Base-by-base conservation (phyloP, 1,140 invertebrate genomes). In the Saxidomus purpurata region DNA sequence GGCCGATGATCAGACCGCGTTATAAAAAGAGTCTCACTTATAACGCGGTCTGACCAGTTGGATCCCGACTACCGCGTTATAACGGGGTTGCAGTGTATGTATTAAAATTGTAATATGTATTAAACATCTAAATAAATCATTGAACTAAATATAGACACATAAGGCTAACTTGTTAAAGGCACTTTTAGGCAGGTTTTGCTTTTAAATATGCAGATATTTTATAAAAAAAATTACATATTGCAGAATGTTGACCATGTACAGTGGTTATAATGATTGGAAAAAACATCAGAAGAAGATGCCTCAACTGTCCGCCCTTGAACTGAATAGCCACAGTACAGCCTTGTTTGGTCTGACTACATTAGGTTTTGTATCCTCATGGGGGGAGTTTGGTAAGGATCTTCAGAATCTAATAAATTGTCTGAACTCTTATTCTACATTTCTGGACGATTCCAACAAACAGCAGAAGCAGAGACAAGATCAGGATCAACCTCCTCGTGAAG, bases 21-120 rank as follows among this genome's bases (percentile, higher is more conserved):
- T n/a, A n/a, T n/a, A n/a, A n/a, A n/a, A n/a, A n/a, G n/a, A n/a
- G n/a, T n/a, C n/a, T n/a, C n/a, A n/a, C n/a, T n/a, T n/a, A n/a
- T n/a, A n/a, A n/a, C n/a, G n/a, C n/a, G n/a, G n/a, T n/a, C n/a
- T n/a, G n/a, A n/a, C n/a, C n/a, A n/a, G n/a, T n/a, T n/a, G n/a
- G n/a, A n/a, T n/a, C n/a, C n/a, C n/a, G n/a, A n/a, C n/a, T n/a
- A n/a, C n/a, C n/a, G n/a, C n/a, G n/a, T n/a, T n/a, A n/a, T n/a
- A n/a, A n/a, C n/a, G n/a, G n/a, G n/a, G n/a, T n/a, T n/a, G n/a
- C n/a, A n/a, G n/a, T n/a, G n/a, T n/a, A 67, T 67, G 61, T 67
- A 67, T 67, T 67, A 67, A 67, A 67, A 67, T n/a, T n/a, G n/a
- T n/a, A n/a, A 67, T 67, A n/a, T 67, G 61, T 67, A 67, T 67